A percentile compares a stretch with the other conserved stretches of the same genome.
These are phyloP conservation scores for Thryonomys swinderianus DNA, from an alignment of 2,113 vertebrate genomes.

Conservation along the genomic window DNA sequence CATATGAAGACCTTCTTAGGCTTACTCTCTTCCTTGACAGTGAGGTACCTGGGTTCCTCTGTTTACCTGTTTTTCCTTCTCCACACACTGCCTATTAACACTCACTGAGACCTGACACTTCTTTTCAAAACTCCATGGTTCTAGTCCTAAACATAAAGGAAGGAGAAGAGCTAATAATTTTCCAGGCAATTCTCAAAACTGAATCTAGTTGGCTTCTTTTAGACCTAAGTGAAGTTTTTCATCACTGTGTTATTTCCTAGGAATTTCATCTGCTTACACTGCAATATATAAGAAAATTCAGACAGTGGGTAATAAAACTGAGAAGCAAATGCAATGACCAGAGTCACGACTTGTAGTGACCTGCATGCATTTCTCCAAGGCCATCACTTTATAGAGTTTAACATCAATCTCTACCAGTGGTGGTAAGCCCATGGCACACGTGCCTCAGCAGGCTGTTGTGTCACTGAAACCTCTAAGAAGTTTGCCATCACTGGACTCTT, in stretches of 20 bases:
- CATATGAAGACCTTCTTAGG: neutral
- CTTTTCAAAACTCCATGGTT: neutral
- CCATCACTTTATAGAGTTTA: neutral
- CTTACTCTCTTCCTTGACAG: conserved; percentile 1
- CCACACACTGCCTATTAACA: conserved; percentile 19
- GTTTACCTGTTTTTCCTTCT: neutral
- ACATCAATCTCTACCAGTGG: neutral
- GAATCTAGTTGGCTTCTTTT: neutral
- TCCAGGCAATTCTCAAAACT: conserved; percentile 1
- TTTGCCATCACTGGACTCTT: neutral
- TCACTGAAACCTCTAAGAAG: neutral
- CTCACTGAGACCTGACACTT: neutral
- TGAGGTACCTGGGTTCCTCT: neutral
- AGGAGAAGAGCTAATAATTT: conserved; percentile 28
- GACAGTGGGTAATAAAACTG: neutral
- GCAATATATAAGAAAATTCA: neutral
- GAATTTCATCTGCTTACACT: conserved; percentile 8
- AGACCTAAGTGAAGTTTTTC: neutral
- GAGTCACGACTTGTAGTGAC: neutral
- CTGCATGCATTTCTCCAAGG: neutral
- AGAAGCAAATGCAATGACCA: neutral
- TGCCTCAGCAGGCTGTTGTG: neutral
- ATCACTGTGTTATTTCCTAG: conserved; percentile 11
- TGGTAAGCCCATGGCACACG: neutral
- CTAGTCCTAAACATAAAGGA: conserved; percentile 21